Evolutionary conservation across 2,113 vertebrate genomes (phyloP).

Genomic region (Vanacampus margaritifer): DNA sequence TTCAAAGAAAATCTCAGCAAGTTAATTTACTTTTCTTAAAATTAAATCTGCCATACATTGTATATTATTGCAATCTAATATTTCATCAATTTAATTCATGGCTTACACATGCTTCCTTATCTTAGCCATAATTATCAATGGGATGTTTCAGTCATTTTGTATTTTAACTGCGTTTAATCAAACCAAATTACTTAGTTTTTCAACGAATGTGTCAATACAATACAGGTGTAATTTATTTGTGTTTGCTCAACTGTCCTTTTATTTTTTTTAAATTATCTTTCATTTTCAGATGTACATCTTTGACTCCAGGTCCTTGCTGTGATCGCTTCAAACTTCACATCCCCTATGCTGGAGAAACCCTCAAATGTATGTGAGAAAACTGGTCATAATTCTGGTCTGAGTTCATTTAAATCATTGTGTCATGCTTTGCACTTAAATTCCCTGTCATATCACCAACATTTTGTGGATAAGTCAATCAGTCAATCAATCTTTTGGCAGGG

Average conservation of each 20-base stretch:
- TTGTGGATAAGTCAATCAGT: too few relatives aligned
- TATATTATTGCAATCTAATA: too few relatives aligned
- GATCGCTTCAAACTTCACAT: constrained; percentile 98
- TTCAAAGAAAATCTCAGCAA: too few relatives aligned
- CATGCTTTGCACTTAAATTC: neutral
- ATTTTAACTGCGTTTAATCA: neutral
- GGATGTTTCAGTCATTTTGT: neutral
- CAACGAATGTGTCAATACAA: neutral
- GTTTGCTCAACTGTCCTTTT: neutral
- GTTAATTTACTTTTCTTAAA: too few relatives aligned
- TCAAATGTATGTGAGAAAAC: constrained; percentile 85
- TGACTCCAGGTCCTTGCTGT: constrained; percentile 92
- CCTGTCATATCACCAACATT: neutral
- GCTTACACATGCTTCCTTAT: too few relatives aligned
- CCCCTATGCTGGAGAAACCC: constrained; percentile 95
- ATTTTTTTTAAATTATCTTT: neutral
- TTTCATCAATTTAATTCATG: too few relatives aligned
- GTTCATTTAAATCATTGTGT: neutral
- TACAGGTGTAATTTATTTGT: neutral
- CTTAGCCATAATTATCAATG: neutral
- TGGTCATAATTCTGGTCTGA: neutral
- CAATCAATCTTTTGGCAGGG: neutral
- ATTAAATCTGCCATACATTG: too few relatives aligned
- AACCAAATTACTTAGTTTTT: neutral
- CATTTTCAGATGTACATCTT: constrained; percentile 83